Conservation (phyloP, 1,140 invertebrate genomes). For the Drosophila aff. region DNA sequence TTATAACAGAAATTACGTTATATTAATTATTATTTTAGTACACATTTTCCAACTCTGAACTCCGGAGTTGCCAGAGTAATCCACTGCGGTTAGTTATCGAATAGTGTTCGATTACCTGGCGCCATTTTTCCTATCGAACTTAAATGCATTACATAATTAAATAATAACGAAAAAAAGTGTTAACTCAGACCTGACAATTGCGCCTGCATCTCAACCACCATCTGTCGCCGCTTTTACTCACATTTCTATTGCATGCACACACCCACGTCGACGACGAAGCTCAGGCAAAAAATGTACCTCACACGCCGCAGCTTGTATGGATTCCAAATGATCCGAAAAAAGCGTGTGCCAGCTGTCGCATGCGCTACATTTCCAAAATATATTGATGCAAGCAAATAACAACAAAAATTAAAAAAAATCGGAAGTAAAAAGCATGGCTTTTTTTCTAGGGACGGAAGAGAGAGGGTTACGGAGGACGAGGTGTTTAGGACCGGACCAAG, state of each 20-base stretch:
- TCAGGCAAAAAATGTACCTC: slow-evolving; percentile 48
- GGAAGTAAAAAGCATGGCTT: slow-evolving; percentile 67
- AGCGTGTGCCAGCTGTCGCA: slow-evolving; percentile 73
- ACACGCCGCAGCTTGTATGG: slow-evolving; percentile 71
- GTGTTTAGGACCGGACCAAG: slow-evolving; percentile 69
- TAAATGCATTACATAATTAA: neutral
- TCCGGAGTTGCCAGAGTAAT: neutral
- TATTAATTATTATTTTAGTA: too few relatives aligned
- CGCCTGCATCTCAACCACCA: slow-evolving; percentile 33
- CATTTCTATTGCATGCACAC: slow-evolving; percentile 49
- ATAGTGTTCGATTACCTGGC: neutral
- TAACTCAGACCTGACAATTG: slow-evolving; percentile 21
- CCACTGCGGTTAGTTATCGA: neutral
- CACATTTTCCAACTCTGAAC: too few relatives aligned
- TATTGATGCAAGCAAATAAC: slow-evolving; percentile 35
- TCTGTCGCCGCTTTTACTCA: slow-evolving; percentile 51
- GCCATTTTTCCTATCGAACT: slow-evolving; percentile 2
- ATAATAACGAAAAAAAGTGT: neutral
- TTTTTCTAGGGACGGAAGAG: slow-evolving; percentile 14
- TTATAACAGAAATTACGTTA: too few relatives aligned
- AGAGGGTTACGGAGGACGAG: slow-evolving; percentile 22
- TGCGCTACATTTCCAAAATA: slow-evolving; percentile 59
- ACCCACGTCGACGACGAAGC: slow-evolving; percentile 8
- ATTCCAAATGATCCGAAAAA: slow-evolving; percentile 78
- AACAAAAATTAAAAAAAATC: slow-evolving; percentile 57